phyloP scores from a whole-genome alignment of 2,888 invertebrate species.

The Caenorhabditis macrosperma region DNA sequence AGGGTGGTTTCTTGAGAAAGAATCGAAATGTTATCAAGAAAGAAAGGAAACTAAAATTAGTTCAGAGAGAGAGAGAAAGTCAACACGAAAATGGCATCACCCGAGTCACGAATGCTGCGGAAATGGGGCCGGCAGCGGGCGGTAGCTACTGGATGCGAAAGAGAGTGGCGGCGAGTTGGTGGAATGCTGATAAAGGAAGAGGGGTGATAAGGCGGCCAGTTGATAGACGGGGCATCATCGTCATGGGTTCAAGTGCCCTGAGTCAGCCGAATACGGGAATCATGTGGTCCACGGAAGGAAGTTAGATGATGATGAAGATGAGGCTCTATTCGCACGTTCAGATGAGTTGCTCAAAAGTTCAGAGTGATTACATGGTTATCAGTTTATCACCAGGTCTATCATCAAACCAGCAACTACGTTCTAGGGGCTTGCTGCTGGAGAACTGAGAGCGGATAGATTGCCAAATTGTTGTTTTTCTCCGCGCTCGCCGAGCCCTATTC shows the following conservation, averaged over 20 bases:
- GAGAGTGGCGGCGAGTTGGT: slow-evolving; percentile 36
- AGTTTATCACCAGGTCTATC: background rate
- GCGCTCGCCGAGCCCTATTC: background rate
- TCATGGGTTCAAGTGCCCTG: slow-evolving; percentile 46
- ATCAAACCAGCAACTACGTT: background rate
- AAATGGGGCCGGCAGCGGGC: slow-evolving; percentile 12
- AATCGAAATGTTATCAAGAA: background rate
- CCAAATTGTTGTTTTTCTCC: background rate
- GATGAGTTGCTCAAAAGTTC: background rate
- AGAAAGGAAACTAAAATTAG: background rate
- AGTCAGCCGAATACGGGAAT: slow-evolving; percentile 41
- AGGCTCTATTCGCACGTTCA: background rate
- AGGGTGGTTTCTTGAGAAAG: too few species aligned
- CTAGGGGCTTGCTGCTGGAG: too few species aligned
- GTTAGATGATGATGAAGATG: slow-evolving; percentile 13
- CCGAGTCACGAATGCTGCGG: slow-evolving; percentile 35
- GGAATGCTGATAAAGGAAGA: slow-evolving; percentile 51
- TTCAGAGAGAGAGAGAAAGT: background rate
- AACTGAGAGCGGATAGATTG: too few species aligned
- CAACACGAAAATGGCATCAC: slow-evolving; percentile 1
- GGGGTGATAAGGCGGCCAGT: slow-evolving; percentile 21
- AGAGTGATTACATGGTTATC: background rate
- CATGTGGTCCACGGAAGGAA: slow-evolving; percentile 8
- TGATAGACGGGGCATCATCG: slow-evolving; percentile 40
- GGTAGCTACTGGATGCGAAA: slow-evolving; percentile 42